These are phyloP conservation scores for Sebastes reedi DNA, from an alignment of 2,797 vertebrate genomes.

Conservation along the genomic window DNA sequence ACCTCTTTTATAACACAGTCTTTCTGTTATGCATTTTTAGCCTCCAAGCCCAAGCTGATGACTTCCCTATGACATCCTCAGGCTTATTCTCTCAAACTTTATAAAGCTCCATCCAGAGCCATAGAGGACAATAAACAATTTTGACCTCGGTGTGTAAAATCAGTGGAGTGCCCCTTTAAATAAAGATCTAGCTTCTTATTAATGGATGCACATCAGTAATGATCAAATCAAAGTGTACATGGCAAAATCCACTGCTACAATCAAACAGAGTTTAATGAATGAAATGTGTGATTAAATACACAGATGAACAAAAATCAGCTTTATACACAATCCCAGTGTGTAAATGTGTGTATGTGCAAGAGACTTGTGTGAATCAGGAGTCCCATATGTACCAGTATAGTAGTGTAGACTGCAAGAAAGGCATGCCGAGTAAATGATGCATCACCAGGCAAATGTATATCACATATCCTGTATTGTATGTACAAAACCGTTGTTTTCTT, in stretches of 20 bases:
- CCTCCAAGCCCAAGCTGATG: background rate
- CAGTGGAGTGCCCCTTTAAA: background rate
- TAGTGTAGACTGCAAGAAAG: constrained; percentile 37
- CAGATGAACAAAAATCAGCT: constrained; percentile 48
- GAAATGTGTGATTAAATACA: constrained; percentile 67
- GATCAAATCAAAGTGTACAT: constrained; percentile 28
- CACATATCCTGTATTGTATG: constrained; percentile 14
- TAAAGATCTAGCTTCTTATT: background rate
- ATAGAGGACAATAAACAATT: background rate
- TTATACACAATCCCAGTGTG: constrained; percentile 42
- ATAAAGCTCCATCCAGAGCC: background rate
- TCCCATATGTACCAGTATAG: constrained; percentile 16
- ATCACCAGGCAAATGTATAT: constrained; percentile 38
- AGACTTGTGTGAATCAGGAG: constrained; percentile 23
- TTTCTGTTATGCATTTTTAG: background rate
- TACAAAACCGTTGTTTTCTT: constrained; percentile 10
- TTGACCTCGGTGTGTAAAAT: background rate
- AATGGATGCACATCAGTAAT: background rate
- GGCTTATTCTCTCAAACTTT: background rate
- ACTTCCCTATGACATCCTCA: too few relatives aligned
- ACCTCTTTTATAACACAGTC: background rate
- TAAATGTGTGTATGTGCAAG: constrained; percentile 27
- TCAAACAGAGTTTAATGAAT: constrained; percentile 72
- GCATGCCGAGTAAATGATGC: constrained; percentile 47
- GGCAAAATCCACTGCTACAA: constrained; percentile 47